Base-by-base conservation (phyloP, 2,888 invertebrate species). In the Furcula furcula region DNA sequence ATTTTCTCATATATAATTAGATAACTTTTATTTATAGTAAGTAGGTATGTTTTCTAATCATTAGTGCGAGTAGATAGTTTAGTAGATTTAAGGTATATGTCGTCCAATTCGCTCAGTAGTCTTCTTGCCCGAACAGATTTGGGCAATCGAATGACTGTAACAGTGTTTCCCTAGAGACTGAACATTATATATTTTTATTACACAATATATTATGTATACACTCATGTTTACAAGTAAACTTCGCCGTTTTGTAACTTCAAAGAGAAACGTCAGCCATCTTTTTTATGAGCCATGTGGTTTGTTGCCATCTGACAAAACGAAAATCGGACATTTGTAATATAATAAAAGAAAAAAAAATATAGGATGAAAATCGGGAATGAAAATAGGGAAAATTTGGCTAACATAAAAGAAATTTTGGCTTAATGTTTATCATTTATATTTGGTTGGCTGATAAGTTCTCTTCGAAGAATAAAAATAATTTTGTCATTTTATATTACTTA, bases 41-140 rank as follows among this genome's bases (percentile, higher is more conserved):
- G n/a, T n/a, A n/a, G n/a, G n/a, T n/a, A 42, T 30, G 46, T 54
- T 53, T 55, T 54, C 56, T 60, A 51, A 55, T 54, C 51, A 58
- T 56, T 62, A 53, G 57, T 27, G 18, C 7, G 39, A 18, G 14
- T 28, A 25, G 7, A 33, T 42, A 41, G 34, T 45, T 34, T 45
- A 38, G 39, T 56, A 46, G 38, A 33, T 46, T 35, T 36, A 41
- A n/a, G n/a, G 38, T 23, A 41, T 27, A 21, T 51, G 32, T 51
- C 40, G 43, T 52, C 33, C 39, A 38, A n/a, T 32, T 36, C 36
- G 38, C 44, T 33, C 31, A 31, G 36, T 39, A 55, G 86, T 86
- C 85, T 81, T 81, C 83, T 69, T 83, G 79, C 77, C 82, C 81
- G 74, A 82, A 65, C 30, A n/a, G 16, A 31, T 80, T 85, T 83